These are phyloP conservation scores for Prunella fulvescens DNA, from an alignment of 2,113 vertebrate genomes.

Conservation along the genomic window DNA sequence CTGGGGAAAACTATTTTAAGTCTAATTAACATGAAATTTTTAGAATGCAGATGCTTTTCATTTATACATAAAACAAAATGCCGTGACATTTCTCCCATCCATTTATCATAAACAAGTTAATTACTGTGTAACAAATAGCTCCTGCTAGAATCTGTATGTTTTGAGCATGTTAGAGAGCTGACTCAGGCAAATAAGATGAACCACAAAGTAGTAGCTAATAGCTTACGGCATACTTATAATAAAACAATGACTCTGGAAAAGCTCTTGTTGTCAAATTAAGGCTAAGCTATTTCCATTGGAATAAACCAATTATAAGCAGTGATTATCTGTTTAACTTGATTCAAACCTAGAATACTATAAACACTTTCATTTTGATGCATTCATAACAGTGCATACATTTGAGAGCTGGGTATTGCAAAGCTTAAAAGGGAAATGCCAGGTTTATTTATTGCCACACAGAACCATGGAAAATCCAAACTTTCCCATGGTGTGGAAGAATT, in stretches of 20 bases:
- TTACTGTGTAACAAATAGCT: constrained; percentile 74
- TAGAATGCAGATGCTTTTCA: constrained; percentile 73
- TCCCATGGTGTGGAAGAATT: background rate
- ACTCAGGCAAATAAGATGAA: constrained; percentile 58
- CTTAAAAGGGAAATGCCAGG: background rate
- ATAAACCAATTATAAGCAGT: constrained; percentile 67
- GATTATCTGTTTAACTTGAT: constrained; percentile 61
- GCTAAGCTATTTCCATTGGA: constrained; percentile 64
- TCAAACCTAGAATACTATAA: constrained; percentile 35
- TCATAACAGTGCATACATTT: background rate
- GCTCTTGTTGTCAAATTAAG: constrained; percentile 63
- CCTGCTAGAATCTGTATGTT: constrained; percentile 59
- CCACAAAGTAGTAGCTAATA: constrained; percentile 48
- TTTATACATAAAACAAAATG: constrained; percentile 79
- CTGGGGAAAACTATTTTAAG: constrained; percentile 70
- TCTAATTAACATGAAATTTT: constrained; percentile 71
- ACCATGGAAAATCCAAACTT: rapidly evolving
- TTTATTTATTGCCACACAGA: background rate
- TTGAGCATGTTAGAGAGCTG: constrained; percentile 58
- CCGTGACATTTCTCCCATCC: constrained; percentile 72
- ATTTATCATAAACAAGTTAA: constrained; percentile 83
- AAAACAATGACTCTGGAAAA: constrained; percentile 52
- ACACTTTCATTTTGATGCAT: background rate
- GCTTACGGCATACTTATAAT: constrained; percentile 29
- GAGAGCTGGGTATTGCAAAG: background rate